Evolutionary conservation across 2,113 vertebrate genomes (phyloP), one percentile per base, ranked within the genome.

Genomic region (Trogon surrucura): DNA sequence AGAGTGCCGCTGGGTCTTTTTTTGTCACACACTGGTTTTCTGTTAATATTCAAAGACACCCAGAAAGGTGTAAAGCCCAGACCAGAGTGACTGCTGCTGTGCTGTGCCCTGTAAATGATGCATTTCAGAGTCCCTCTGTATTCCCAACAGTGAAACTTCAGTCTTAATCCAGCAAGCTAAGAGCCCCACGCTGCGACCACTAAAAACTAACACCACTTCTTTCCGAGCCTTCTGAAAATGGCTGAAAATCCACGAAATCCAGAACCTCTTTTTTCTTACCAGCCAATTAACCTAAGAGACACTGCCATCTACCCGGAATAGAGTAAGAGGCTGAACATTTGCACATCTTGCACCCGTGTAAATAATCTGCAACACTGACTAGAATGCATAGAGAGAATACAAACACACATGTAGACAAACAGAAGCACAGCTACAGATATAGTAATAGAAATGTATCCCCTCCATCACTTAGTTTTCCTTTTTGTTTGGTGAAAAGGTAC

Each of bases 381-480:
- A 73, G 44, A 15, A 22, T 10, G 54, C 17, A 51, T n/a, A 57
- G 16, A 48, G 25, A 62, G 50, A 64, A 78, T 13, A 80, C 1
- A 80, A 48, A 53, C 17, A 47, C 17, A n/a, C 18, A 27, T 1
- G 15, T 0, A 47, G 38, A 38, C 18, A 44, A 72, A 57, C 1
- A 66, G 9, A 57, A 5, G 6, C 20, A 41, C 3, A 72, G 53
- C 38, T 73, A 30, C 30, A 41, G 32, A 22, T 0, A 38, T 0
- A 60, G 18, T 1, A 58, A 51, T 2, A 8, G 3, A 69, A 58
- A 29, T 14, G 20, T 21, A 60, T 27, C 16, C 38, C 12, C 21
- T 75, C 26, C 9, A 16, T 9, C 51, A 16, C 22, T 29, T 54
- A 13, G 8, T 45, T 58, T 77, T 41, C 13, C 29, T 21, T 22